Base-by-base conservation (phyloP, 2,113 vertebrate species). In the Copsychus sechellarum region DNA sequence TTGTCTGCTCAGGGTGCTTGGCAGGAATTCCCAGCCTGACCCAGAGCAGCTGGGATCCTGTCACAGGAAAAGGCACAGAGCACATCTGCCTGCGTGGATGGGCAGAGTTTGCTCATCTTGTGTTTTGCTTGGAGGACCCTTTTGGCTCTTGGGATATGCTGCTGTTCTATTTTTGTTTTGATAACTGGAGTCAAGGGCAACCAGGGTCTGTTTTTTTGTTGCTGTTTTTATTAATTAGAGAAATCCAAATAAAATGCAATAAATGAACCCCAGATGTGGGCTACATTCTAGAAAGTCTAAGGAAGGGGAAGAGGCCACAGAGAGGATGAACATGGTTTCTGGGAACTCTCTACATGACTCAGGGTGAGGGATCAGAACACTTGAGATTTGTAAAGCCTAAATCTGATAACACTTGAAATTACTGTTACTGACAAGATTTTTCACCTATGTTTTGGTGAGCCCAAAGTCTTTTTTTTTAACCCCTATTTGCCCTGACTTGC, bases 211-310 rank as follows among this genome's bases (percentile, higher is more conserved):
- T 0, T 17, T 51, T 51, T 16, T 26, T 57, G 22, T 22, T 33
- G 9, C 18, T 11, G 23, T 38, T 56, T n/a, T 76, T 43, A n/a
- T 38, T 12, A 33, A 23, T 70, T 86, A 42, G 26, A 91, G 54
- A 94, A 95, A 81, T 88, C 54, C 45, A 81, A 95, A 90, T 81
- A 85, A 85, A 92, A 51, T 73, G 48, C 53, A 33, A 4, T 53
- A 92, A 95, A 94, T 94, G 81, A 95, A 83, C 51, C 73, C 85
- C 91, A 95, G 90, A 96, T 96, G 93, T 56, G 29, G 34, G 38
- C 26, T 82, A 10, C 21, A 25, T 91, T 91, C 61, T 85, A 40
- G 36, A 85, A 92, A 56, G 67, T 72, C 71, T 69, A 51, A 86
- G 66, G 79, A 85, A 90, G 47, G 54, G 58, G 38, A 92, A 92